A percentile compares a stretch with the other conserved stretches of the same genome.
phyloP scores from a whole-genome alignment of 2,113 vertebrate species.

The Tachysurus vachellii region DNA sequence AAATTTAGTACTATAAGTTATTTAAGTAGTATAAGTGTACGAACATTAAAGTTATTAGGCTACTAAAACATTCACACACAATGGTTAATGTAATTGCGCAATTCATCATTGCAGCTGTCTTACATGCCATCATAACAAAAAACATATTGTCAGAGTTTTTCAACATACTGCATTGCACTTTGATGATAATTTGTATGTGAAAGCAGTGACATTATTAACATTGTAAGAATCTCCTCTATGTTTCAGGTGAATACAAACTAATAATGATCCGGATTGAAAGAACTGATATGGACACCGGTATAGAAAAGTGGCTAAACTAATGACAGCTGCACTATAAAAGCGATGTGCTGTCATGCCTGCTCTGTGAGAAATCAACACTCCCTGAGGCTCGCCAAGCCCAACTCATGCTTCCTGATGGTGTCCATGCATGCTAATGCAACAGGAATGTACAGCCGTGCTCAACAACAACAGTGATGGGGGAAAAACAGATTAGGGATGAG shows the following conservation, averaged over 20 bases:
- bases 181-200: not conserved
- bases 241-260: slow-evolving; percentile 4
- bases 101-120: not conserved
- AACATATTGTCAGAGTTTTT: not conserved
- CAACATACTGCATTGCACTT: not conserved
- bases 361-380: slow-evolving; percentile 33
- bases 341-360: slow-evolving; percentile 41
- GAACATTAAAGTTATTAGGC: not conserved
- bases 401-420: slow-evolving; percentile 44
- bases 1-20: not conserved
- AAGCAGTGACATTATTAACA: not conserved
- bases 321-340: slow-evolving; percentile 53
- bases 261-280: slow-evolving; percentile 36
- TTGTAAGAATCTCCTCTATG: not conserved
- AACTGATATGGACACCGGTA: slow-evolving; percentile 21
- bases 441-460: slow-evolving; percentile 47
- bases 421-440: slow-evolving; percentile 46
- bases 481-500: slow-evolving; percentile 25
- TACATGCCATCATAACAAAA: not conserved
- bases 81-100: not conserved
- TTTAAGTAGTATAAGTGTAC: not conserved
- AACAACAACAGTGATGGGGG: not conserved
- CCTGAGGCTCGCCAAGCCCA: slow-evolving; percentile 29
- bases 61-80: not conserved
- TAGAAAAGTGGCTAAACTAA: slow-evolving; percentile 38